Evolutionary conservation across 2,113 vertebrate genomes (phyloP), one percentile per base, ranked within the genome.

Genomic region (Epinephelus cyanopodus): DNA sequence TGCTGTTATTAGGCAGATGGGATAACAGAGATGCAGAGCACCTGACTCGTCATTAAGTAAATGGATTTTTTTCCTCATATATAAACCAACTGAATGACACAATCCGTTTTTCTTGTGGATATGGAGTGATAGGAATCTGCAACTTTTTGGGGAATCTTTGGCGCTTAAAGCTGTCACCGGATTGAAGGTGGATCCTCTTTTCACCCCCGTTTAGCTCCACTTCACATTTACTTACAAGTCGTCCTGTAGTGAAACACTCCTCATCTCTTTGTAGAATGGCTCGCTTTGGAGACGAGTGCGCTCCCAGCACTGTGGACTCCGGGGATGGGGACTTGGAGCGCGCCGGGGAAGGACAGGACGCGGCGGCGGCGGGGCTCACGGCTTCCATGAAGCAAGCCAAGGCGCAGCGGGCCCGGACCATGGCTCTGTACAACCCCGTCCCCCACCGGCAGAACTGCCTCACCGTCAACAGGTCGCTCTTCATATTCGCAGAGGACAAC

Each of bases 391-490:
- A 97, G 93, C 97, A 98, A 96, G 96, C 97, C 88, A 98, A 98
- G 96, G 97, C 97, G 48, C 97, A 98, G 95, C 92, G 98, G 94
- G 98, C 97, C 90, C 96, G 97, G 95, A 99, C 98, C 92, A 99
- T 99, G 98, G 98, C 98, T 92, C 92, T 99, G 87, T 99, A 98
- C 95, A 99, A 99, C 96, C 98, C 98, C 69, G 97, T 97, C 74
- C 98, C 98, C 0, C 98, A 97, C 94, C 96, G 95, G 84, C 97
- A 98, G 92, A 99, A 99, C 97, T 99, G 98, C 94, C 97, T 99
- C 95, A 99, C 98, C 47, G 96, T 99, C 95, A 99, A 99, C 97
- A 97, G 98, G 96, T 98, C 98, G 12, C 96, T 99, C 76, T 99
- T 99, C 90, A 96, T 99, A 91, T 99, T 99, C 82, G 97, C 97